These are phyloP conservation scores for Imbricaverruca yamaguchii DNA, from an alignment of 2,888 invertebrate genomes.

Conservation along the genomic window DNA sequence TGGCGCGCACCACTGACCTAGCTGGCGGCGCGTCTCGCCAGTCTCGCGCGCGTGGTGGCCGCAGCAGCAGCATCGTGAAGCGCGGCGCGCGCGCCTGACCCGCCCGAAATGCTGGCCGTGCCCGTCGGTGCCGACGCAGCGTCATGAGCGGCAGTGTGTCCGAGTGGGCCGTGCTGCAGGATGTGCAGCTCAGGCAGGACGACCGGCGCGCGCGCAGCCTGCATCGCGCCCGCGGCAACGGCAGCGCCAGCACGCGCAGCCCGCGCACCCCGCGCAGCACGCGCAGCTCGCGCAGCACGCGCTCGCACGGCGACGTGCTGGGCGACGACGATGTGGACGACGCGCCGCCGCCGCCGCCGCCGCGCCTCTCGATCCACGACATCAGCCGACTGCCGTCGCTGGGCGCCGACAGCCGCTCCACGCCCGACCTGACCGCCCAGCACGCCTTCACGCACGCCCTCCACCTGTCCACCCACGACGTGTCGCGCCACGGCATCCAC, in stretches of 20 bases:
- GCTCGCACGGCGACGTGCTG: neutral
- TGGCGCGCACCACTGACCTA: neutral
- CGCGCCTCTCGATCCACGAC: slow-evolving; percentile 4
- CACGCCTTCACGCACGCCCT: too few species aligned
- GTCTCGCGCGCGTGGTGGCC: neutral
- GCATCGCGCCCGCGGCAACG: neutral
- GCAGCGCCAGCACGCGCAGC: neutral
- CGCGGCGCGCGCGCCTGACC: neutral
- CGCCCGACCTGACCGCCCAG: neutral
- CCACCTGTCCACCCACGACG: slow-evolving; percentile 4
- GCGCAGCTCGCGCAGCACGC: neutral
- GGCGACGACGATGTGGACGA: neutral
- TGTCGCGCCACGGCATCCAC: slow-evolving; percentile 2
- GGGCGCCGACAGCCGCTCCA: neutral
- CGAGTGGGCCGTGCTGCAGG: slow-evolving; percentile 23
- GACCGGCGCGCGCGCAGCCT: slow-evolving; percentile 4
- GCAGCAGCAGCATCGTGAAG: neutral
- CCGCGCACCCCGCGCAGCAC: neutral
- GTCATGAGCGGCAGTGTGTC: neutral
- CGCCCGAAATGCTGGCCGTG: too few species aligned
- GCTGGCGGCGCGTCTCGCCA: neutral
- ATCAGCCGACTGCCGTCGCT: neutral
- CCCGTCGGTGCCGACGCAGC: too few species aligned
- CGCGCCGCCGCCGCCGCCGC: neutral
- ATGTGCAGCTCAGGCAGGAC: neutral